Evolutionary conservation across 2,888 invertebrate species (phyloP), one percentile per base, ranked within the genome.

Genomic region (Calameuta pallipes): DNA sequence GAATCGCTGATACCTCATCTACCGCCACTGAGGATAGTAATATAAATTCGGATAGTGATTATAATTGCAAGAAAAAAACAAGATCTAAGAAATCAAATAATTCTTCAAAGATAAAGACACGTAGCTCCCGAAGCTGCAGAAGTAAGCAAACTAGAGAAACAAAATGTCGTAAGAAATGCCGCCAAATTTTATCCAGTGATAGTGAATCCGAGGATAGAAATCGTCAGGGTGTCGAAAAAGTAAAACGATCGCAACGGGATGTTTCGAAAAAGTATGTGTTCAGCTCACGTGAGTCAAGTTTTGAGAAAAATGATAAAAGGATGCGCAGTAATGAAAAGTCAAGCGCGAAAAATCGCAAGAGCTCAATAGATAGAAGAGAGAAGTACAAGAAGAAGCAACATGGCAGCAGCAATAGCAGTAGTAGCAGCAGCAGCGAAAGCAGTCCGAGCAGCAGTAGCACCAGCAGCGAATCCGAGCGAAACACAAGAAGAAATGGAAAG

Each of bases 31-130:
- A 81, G 23, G 83, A 77, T 34, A 83, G 79, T 41, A 83, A 85
- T 68, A 78, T 83, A 1, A 82, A 85, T 77, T 86, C 84, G 0
- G 87, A 88, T 13, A 83, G 81, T 35, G 84, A 86, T 75, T 85
- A 85, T n/a, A 82, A 73, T 78, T 83, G 80, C 3, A 69, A 79
- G 80, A 35, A 41, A 80, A 79, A 12, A 76, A 23, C 30, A 76
- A 68, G 13, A 75, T 70, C 80, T 70, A 74, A 78, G 75, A 30
- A 81, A 76, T 78, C 73, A 33, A 86, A 81, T 56, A 85, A 84
- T 37, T 75, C 74, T 37, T 78, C 83, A 0, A 85, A 80, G n/a
- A 83, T 35, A 0, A 36, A n/a, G 34, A 74, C 36, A 13, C 31
- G 31, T 31, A 71, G 11, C 4, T 71, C 71, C 31, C 56, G 56